A percentile compares a stretch with the other conserved stretches of the same genome.
These are phyloP conservation scores for Mylabris phalerata DNA, from an alignment of 1,140 invertebrate genomes.

Conservation along the genomic window DNA sequence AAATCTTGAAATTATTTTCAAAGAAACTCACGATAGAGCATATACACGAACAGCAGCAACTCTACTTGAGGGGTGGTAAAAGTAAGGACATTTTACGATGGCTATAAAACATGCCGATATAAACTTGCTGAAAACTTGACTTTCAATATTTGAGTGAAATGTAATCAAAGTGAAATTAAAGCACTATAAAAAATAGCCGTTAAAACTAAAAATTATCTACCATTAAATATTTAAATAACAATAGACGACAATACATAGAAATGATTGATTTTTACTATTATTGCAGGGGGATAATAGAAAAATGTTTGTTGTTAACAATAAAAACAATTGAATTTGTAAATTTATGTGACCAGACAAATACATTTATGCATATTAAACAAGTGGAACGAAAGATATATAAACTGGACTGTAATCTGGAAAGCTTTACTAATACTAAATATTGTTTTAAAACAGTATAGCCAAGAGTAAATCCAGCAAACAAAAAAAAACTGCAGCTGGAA, in stretches of 20 bases:
- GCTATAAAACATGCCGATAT: slow-evolving; percentile 10
- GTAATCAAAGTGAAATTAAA: slow-evolving; percentile 17
- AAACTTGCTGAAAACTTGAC: slow-evolving; percentile 15
- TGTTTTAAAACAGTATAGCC: slow-evolving; percentile 10
- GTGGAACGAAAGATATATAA: too few species aligned
- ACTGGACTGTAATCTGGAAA: background rate
- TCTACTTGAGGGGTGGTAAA: too few species aligned
- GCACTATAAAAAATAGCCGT: slow-evolving; percentile 10
- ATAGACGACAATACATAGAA: background rate
- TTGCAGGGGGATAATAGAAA: too few species aligned
- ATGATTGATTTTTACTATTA: too few species aligned
- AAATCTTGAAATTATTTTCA: too few species aligned
- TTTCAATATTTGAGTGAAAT: slow-evolving; percentile 17
- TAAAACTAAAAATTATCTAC: slow-evolving; percentile 8
- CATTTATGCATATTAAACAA: too few species aligned
- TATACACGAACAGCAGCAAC: too few species aligned
- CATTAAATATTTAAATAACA: slow-evolving; percentile 10
- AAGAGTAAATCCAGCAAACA: slow-evolving; percentile 5
- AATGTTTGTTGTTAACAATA: too few species aligned
- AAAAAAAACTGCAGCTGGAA: slow-evolving; percentile 6
- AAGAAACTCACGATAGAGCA: too few species aligned
- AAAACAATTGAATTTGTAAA: too few species aligned
- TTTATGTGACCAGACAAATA: too few species aligned
- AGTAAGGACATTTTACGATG: slow-evolving; percentile 3
- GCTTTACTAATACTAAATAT: slow-evolving; percentile 15